Conservation (phyloP, 2,113 vertebrate species). For the Camelus dromedarius region DNA sequence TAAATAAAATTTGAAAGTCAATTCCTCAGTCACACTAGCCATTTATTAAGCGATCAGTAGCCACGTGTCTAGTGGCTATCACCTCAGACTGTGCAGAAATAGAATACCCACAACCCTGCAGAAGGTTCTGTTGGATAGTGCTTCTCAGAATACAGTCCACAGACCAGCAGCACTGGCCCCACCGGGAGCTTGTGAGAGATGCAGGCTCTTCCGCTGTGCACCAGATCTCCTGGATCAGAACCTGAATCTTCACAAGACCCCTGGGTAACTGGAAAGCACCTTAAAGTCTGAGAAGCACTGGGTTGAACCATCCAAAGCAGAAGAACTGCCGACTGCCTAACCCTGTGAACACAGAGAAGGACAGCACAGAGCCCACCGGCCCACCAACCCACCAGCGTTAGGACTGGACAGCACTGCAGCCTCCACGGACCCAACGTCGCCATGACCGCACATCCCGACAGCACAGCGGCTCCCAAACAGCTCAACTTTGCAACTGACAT, state of each 20-base stretch:
- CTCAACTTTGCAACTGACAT: accelerated
- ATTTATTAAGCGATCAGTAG: neutral
- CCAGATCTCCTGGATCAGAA: neutral
- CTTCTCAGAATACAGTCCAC: neutral
- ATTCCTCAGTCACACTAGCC: neutral
- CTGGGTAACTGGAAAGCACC: neutral
- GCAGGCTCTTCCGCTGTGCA: neutral
- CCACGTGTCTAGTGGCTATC: neutral
- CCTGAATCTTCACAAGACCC: neutral
- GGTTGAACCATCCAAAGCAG: neutral
- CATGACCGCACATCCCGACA: accelerated
- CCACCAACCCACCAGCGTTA: neutral
- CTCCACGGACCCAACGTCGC: accelerated
- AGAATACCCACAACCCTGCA: neutral
- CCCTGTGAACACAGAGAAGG: neutral
- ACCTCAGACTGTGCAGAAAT: neutral
- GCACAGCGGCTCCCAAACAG: neutral
- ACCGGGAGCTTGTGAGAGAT: neutral
- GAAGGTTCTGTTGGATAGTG: neutral
- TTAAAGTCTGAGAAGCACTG: neutral
- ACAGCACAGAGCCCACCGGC: neutral
- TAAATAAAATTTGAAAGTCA: neutral
- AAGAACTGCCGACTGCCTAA: neutral
- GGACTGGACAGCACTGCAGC: too few species aligned
- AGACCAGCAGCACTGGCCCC: neutral